These are phyloP conservation scores for Eublepharis macularius DNA, from an alignment of 2,113 vertebrate genomes.

Conservation along the genomic window DNA sequence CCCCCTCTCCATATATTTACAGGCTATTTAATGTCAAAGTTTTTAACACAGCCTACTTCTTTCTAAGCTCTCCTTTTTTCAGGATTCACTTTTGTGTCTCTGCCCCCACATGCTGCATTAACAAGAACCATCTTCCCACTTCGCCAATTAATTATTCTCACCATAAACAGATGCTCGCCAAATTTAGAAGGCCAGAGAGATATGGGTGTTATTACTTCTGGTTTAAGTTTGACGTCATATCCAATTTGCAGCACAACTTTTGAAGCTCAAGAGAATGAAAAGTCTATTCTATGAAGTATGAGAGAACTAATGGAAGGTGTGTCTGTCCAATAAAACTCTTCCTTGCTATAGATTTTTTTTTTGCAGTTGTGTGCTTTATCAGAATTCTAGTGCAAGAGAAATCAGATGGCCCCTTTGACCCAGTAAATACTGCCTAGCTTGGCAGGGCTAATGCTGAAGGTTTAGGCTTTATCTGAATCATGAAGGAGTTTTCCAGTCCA, in stretches of 20 bases:
- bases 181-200: slow-evolving; percentile 67
- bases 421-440: neutral
- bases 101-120: slow-evolving; percentile 46
- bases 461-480: neutral
- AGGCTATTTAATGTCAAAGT: slow-evolving; percentile 68
- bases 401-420: neutral
- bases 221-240: slow-evolving; percentile 32
- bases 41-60: slow-evolving; percentile 67
- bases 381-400: slow-evolving; percentile 9
- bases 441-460: neutral
- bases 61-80: slow-evolving; percentile 42
- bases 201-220: slow-evolving; percentile 49
- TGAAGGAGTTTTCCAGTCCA: neutral
- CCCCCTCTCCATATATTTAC: slow-evolving; percentile 68
- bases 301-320: neutral
- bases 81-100: slow-evolving; percentile 36
- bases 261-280: slow-evolving; percentile 37
- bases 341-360: neutral
- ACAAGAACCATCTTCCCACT: slow-evolving; percentile 53
- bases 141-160: slow-evolving; percentile 71
- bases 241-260: slow-evolving; percentile 46
- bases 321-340: neutral
- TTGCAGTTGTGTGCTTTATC: neutral
- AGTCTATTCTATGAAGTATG: slow-evolving; percentile 18
- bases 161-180: slow-evolving; percentile 67